These are phyloP conservation scores for Stegastes partitus DNA, from an alignment of 2,113 vertebrate genomes.

Conservation along the genomic window DNA sequence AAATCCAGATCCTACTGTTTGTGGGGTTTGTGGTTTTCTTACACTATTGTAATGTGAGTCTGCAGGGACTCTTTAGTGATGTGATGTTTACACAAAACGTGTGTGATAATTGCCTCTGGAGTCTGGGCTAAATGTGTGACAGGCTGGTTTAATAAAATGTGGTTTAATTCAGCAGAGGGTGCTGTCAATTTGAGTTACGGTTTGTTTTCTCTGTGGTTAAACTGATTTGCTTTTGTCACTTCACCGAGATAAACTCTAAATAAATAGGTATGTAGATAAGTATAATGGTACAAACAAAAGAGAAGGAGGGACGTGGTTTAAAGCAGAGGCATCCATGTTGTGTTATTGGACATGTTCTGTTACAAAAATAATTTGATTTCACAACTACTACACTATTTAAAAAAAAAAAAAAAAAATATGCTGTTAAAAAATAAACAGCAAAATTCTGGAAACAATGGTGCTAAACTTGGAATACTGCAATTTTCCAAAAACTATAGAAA, in stretches of 20 bases:
- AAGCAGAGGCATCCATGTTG: no score
- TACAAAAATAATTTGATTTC: no score
- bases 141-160: not conserved
- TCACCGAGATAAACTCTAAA: not conserved
- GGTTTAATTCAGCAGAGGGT: not conserved
- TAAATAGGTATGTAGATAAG: not conserved
- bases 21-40: slow-evolving; percentile 20
- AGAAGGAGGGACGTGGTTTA: no score
- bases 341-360: no score
- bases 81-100: slow-evolving; percentile 2
- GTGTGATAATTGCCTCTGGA: not conserved
- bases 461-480: no score
- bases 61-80: not conserved
- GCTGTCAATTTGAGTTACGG: not conserved
- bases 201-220: not conserved
- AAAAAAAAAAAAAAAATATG: no score
- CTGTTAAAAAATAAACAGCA: no score
- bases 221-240: not conserved
- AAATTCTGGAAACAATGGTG: no score
- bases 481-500: no score
- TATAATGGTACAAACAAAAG: no score
- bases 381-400: not conserved
- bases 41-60: slow-evolving; percentile 20
- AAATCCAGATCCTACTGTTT: not conserved
- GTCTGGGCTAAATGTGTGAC: not conserved